phyloP scores from a whole-genome alignment of 2,888 invertebrate species.

The Acanthoscelides obtectus region DNA sequence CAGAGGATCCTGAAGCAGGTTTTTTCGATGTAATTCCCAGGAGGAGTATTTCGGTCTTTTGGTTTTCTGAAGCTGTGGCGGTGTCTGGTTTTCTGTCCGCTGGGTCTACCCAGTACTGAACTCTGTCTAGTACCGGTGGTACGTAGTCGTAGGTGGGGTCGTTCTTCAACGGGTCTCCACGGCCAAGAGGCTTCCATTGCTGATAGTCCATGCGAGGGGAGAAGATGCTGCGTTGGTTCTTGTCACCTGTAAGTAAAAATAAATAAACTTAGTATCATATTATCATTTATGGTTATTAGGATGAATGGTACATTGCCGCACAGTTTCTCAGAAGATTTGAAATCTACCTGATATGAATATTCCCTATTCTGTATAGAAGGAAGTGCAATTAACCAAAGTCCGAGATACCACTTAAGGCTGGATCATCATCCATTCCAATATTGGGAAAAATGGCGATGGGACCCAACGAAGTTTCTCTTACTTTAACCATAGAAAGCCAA shows the following conservation, averaged over 20 bases:
- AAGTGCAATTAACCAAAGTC: too few relatives aligned
- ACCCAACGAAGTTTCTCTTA: too few relatives aligned
- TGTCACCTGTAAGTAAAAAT: conserved; percentile 11
- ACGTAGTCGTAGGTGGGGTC: conserved; percentile 84
- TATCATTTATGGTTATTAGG: too few relatives aligned
- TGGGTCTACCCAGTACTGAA: conserved; percentile 76
- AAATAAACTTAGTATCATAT: too few relatives aligned
- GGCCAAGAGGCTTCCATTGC: conserved; percentile 79
- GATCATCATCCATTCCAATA: too few relatives aligned
- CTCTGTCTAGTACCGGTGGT: conserved; percentile 72
- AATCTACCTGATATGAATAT: too few relatives aligned
- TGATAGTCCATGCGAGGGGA: conserved; percentile 78
- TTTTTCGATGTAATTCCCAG: conserved; percentile 66
- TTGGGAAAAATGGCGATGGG: too few relatives aligned
- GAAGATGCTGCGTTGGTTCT: conserved; percentile 47
- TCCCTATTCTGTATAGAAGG: too few relatives aligned
- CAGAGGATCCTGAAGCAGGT: conserved; percentile 49
- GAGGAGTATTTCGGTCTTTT: conserved; percentile 64
- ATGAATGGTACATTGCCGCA: not conserved
- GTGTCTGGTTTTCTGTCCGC: conserved; percentile 56
- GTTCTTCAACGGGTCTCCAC: conserved; percentile 76
- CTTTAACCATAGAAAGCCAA: too few relatives aligned
- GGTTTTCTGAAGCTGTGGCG: conserved; percentile 46
- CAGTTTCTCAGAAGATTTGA: not conserved
- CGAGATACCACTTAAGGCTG: too few relatives aligned